These are phyloP conservation scores for Gymnoscopelus braueri DNA, from an alignment of 2,797 vertebrate genomes.

Conservation along the genomic window DNA sequence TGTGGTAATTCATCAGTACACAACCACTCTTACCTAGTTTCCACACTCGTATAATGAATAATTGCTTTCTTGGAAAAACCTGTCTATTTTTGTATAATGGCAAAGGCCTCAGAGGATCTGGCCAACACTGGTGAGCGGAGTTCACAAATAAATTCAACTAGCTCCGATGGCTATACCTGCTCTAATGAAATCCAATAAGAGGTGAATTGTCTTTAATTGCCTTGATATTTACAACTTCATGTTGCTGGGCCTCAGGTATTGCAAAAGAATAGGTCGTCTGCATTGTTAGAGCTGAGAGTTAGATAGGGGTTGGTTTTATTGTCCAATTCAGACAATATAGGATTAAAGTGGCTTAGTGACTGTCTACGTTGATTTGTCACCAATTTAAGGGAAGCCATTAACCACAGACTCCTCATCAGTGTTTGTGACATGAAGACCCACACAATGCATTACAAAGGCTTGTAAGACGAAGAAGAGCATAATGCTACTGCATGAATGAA, in stretches of 20 bases:
- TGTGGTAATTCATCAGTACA: slow-evolving; percentile 83
- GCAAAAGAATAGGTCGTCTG: slow-evolving; percentile 36
- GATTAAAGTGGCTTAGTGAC: slow-evolving; percentile 43
- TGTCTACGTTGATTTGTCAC: slow-evolving; percentile 46
- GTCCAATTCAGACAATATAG: slow-evolving; percentile 21
- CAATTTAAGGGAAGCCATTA: not conserved
- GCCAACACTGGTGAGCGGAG: slow-evolving; percentile 80
- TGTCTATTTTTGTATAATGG: slow-evolving; percentile 74
- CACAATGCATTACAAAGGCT: slow-evolving; percentile 20
- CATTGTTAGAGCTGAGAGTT: slow-evolving; percentile 12
- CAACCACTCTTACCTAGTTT: slow-evolving; percentile 85
- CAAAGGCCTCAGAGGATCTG: slow-evolving; percentile 78
- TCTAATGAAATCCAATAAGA: slow-evolving; percentile 64
- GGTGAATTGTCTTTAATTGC: slow-evolving; percentile 68
- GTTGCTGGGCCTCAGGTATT: slow-evolving; percentile 37
- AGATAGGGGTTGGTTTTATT: slow-evolving; percentile 23
- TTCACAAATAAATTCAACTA: slow-evolving; percentile 73
- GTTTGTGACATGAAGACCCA: slow-evolving; percentile 24
- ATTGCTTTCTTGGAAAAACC: slow-evolving; percentile 84
- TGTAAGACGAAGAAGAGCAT: no score
- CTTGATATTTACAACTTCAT: slow-evolving; percentile 61
- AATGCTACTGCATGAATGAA: no score
- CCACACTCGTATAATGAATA: slow-evolving; percentile 85
- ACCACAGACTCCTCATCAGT: not conserved
- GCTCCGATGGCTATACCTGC: slow-evolving; percentile 72